Base-by-base conservation (phyloP, 2,113 vertebrate genomes). In the Coracopsis vasa region DNA sequence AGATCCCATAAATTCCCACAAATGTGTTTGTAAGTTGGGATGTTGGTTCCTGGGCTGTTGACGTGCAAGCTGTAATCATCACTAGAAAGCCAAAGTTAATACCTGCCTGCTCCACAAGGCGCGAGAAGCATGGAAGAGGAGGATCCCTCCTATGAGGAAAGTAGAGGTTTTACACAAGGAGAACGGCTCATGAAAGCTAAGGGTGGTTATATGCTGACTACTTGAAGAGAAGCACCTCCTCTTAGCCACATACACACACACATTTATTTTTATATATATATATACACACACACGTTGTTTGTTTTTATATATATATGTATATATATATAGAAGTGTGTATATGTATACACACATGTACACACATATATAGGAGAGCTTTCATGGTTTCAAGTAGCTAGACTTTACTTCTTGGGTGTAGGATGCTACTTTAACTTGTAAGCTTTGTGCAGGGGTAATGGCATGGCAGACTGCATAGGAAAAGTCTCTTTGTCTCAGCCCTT, bases 11-110 rank as follows among this genome's bases (percentile, higher is more conserved):
- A 8, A 64, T 54, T 79, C 54, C 48, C 44, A 67, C 1, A 0
- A n/a, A 60, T 4, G 2, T 0, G 0, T 79, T 88, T 2, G 0
- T 42, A 82, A 44, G 0, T 23, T 50, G 21, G 41, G 31, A 37
- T 51, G n/a, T 9, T 53, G 23, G 39, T 73, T 13, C 4, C 28
- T 37, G 50, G 7, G 12, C 62, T 35, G 74, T 67, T 35, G 4
- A 8, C 51, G n/a, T n/a, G 29, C 23, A 60, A 65, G 42, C 29
- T 56, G 37, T 17, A 71, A 56, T 11, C 18, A 27, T 17, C 12
- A 85, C 11, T 24, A 41, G 41, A 78, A 94, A 92, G 61, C 7
- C 11, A 33, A 72, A 75, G 58, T 44, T 35, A 60, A 74, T 31
- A 73, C 7, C 41, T 53, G 29, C 47, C 69, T 2, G 4, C 16